Evolutionary conservation across 2,888 invertebrate genomes (phyloP), one percentile per base, ranked within the genome.

Genomic region (Eumerus sabulonum): DNA sequence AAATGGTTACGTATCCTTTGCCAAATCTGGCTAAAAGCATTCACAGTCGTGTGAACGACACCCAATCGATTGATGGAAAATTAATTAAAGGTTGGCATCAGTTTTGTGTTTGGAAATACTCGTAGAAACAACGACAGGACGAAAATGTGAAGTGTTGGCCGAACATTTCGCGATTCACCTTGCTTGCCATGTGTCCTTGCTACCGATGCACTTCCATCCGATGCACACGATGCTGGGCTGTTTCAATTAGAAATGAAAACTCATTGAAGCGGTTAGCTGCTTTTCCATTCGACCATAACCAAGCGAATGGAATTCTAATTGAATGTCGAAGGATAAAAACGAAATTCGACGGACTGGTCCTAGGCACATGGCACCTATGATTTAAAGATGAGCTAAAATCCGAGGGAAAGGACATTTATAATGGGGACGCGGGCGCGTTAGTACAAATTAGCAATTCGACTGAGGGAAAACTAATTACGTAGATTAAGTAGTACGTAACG

Each of bases 231-330:
- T 51, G 17, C 51, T 47, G 45, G 35, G 48, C 19, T 44, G 40
- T 18, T 70, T 48, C 66, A 73, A 73, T 57, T 72, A 77, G 67
- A 72, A 57, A 66, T 57, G 72, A 57, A 59, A 63, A 77, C 48
- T 67, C 73, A 77, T 53, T 57, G 77, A 27, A 77, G 77, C 77
- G 77, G 77, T 73, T 77, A 77, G 77, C 73, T 77, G 77, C 73
- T 73, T 77, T 68, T 42, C 62, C 73, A 73, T 77, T 77, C 77
- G 73, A 73, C 77, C 73, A 73, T 73, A 77, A 77, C 77, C 67
- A 63, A 73, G 54, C 67, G 77, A 77, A 73, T 67, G 67, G 73
- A 77, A 77, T 77, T 77, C 67, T 59, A 77, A 77, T 77, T 77
- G 77, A 77, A 77, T 77, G 53, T 68, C 66, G 57, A 77, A 57